A percentile compares a stretch with the other conserved stretches of the same genome.
These are phyloP conservation scores for Alsophila aescularia DNA, from an alignment of 2,888 invertebrate genomes.

Conservation along the genomic window DNA sequence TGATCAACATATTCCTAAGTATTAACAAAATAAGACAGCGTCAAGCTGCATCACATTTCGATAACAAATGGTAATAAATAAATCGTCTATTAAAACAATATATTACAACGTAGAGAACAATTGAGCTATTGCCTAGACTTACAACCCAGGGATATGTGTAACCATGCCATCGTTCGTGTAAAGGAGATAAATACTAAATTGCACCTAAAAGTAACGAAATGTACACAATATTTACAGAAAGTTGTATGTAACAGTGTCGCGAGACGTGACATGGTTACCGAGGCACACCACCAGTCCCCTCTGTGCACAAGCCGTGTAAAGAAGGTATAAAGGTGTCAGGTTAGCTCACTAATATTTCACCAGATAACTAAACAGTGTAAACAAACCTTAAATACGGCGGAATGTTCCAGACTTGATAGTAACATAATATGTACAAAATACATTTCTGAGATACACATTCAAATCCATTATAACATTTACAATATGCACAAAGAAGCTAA, in stretches of 20 bases:
- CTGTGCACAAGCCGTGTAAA: slow-evolving; percentile 74
- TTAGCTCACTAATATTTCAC: slow-evolving; percentile 60
- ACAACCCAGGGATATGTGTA: slow-evolving; percentile 80
- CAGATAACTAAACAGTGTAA: slow-evolving; percentile 38
- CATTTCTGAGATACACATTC: slow-evolving; percentile 43
- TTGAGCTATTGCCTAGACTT: slow-evolving; percentile 81
- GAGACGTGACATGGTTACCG: slow-evolving; percentile 74
- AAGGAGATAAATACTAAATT: slow-evolving; percentile 44
- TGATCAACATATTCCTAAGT: slow-evolving; percentile 66
- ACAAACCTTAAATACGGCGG: slow-evolving; percentile 31
- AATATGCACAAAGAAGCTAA: slow-evolving; percentile 61
- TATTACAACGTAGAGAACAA: slow-evolving; percentile 47
- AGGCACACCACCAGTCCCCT: slow-evolving; percentile 77
- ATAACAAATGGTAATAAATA: slow-evolving; percentile 69
- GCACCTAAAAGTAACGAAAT: slow-evolving; percentile 50
- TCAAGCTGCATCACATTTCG: slow-evolving; percentile 75
- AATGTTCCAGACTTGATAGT: slow-evolving; percentile 39
- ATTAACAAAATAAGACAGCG: slow-evolving; percentile 68
- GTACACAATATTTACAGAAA: slow-evolving; percentile 69
- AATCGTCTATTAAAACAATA: slow-evolving; percentile 62
- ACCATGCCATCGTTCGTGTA: slow-evolving; percentile 69
- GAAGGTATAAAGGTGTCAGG: slow-evolving; percentile 63
- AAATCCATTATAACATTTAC: slow-evolving; percentile 46
- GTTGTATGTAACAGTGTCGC: slow-evolving; percentile 47
- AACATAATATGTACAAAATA: slow-evolving; percentile 36